Evolutionary conservation across 2,888 invertebrate genomes (phyloP).

Genomic region (Schizotus pectinicornis): DNA sequence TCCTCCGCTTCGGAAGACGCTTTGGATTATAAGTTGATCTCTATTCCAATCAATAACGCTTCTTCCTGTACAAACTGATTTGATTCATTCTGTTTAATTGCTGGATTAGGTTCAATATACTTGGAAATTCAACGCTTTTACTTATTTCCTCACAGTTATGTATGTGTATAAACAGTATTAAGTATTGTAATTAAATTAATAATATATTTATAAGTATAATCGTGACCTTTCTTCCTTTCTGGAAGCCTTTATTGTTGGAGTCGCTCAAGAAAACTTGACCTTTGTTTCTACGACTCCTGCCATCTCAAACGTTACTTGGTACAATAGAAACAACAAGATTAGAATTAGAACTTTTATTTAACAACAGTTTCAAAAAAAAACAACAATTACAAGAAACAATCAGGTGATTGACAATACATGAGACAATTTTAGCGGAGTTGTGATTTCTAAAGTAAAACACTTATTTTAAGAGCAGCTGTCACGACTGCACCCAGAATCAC

Average conservation of each 20-base stretch:
- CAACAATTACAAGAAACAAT: conserved; percentile 18
- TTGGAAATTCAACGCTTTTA: conserved; percentile 24
- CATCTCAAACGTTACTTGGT: background rate
- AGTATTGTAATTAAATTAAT: conserved; percentile 29
- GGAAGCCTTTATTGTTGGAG: no score
- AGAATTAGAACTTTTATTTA: conserved; percentile 22
- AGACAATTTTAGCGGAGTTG: conserved; percentile 16
- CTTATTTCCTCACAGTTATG: conserved; percentile 14
- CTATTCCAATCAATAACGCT: conserved; percentile 19
- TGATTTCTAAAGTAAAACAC: background rate
- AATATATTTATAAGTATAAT: conserved; percentile 31
- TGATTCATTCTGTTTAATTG: conserved; percentile 23
- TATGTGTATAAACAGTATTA: conserved; percentile 25
- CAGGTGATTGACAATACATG: conserved; percentile 15
- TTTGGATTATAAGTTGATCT: conserved; percentile 33
- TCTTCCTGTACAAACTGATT: conserved; percentile 28
- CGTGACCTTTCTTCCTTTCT: conserved; percentile 8
- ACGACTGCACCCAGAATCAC: conserved; percentile 2
- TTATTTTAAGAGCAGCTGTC: no score
- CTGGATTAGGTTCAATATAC: conserved; percentile 10
- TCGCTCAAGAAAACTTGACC: no score
- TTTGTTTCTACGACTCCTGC: no score
- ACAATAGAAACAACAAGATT: background rate
- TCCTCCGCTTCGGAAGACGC: conserved; percentile 85
- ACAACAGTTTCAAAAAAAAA: conserved; percentile 11